Evolutionary conservation across 2,797 vertebrate genomes (phyloP).

Genomic region (Caiman crocodilus): DNA sequence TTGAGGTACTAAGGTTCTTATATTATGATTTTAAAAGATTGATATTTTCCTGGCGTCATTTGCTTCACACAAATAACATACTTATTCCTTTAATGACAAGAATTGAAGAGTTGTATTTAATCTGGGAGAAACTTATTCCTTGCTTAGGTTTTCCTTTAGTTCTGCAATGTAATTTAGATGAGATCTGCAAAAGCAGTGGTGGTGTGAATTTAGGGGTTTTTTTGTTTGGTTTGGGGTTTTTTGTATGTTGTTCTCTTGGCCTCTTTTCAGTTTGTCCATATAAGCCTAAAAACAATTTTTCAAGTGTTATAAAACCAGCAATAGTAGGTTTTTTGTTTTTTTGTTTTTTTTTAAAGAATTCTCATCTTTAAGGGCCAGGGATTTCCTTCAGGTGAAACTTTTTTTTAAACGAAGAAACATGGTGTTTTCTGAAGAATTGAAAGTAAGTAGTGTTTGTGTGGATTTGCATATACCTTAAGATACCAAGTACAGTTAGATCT

Average conservation of each 20-base stretch:
- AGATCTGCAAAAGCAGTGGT: background rate
- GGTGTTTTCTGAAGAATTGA: background rate
- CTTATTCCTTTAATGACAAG: background rate
- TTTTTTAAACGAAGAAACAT: background rate
- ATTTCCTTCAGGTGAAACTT: background rate
- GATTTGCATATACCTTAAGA: background rate
- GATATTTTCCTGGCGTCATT: background rate
- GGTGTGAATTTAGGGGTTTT: background rate
- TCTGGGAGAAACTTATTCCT: background rate
- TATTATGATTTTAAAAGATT: background rate
- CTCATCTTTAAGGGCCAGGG: background rate
- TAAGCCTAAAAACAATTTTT: background rate
- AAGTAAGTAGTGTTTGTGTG: background rate
- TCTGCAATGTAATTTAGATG: background rate
- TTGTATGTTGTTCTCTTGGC: background rate
- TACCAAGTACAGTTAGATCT: background rate
- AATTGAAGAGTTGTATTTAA: background rate
- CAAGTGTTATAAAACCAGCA: background rate
- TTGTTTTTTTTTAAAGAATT: background rate
- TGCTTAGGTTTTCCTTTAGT: background rate
- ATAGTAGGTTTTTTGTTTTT: too few relatives aligned
- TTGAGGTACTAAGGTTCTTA: background rate
- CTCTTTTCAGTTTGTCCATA: background rate
- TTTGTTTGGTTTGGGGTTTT: background rate
- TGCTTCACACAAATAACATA: background rate